Evolutionary conservation across 2,888 invertebrate genomes (phyloP).

Genomic region (Chelonus formosanus): DNA sequence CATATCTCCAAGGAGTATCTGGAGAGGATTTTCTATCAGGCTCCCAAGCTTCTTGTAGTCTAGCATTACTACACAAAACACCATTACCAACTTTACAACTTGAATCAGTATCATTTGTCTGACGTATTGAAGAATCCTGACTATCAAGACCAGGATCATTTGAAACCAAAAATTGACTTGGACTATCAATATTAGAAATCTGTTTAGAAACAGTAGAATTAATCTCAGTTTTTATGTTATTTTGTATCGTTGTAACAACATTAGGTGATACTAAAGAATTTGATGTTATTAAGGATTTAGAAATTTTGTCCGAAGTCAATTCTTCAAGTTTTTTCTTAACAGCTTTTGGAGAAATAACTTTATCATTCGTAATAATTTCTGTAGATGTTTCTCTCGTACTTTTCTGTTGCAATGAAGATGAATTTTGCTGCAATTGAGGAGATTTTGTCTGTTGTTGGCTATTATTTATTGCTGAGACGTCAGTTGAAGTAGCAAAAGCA

Average conservation of each 20-base stretch:
- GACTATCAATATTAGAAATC: slow-evolving; percentile 44
- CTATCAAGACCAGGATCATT: slow-evolving; percentile 52
- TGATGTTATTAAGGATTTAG: slow-evolving; percentile 45
- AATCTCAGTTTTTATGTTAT: slow-evolving; percentile 58
- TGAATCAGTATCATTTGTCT: slow-evolving; percentile 48
- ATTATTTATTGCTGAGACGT: slow-evolving; percentile 48
- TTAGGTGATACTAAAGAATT: slow-evolving; percentile 46
- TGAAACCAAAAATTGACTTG: slow-evolving; percentile 52
- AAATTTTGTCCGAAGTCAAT: slow-evolving; percentile 37
- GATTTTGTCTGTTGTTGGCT: slow-evolving; percentile 40
- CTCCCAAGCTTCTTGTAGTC: slow-evolving; percentile 63
- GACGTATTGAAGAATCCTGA: slow-evolving; percentile 50
- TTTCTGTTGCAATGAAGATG: slow-evolving; percentile 39
- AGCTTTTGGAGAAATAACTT: slow-evolving; percentile 55
- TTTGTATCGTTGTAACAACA: slow-evolving; percentile 48
- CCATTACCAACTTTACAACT: slow-evolving; percentile 59
- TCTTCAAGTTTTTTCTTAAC: slow-evolving; percentile 60
- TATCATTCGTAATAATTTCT: slow-evolving; percentile 49
- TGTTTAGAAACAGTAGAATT: slow-evolving; percentile 39
- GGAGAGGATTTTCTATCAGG: slow-evolving; percentile 60
- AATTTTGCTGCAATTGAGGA: slow-evolving; percentile 6
- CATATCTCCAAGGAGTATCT: slow-evolving; percentile 62
- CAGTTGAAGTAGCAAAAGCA: slow-evolving; percentile 52
- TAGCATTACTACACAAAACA: slow-evolving; percentile 59
- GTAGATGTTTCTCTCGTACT: slow-evolving; percentile 50